A percentile compares a stretch with the other conserved stretches of the same genome.
Conservation (phyloP, 2,797 vertebrate species). For the Darevskia mixta region DNA sequence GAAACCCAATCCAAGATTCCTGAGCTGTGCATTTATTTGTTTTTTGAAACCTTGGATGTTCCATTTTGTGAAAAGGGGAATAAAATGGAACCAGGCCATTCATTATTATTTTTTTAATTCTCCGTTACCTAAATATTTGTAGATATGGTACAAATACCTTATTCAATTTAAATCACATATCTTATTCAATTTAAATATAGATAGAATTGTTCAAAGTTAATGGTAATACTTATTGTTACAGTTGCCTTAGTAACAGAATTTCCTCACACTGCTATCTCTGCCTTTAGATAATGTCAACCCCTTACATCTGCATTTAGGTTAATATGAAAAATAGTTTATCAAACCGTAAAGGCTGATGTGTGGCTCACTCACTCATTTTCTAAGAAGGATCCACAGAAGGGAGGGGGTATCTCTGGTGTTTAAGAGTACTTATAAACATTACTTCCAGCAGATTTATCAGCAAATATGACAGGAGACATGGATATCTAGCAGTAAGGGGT, state of each 20-base stretch:
- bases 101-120: not conserved
- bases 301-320: not conserved
- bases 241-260: conserved; percentile 40
- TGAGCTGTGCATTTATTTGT: too few relatives aligned
- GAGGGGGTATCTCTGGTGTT: not conserved
- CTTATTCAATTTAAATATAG: conserved; percentile 22
- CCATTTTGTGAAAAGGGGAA: not conserved
- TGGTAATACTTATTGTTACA: not conserved
- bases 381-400: not conserved
- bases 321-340: not conserved
- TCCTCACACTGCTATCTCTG: not conserved
- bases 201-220: not conserved
- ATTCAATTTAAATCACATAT: not conserved
- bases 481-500: not conserved
- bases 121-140: not conserved
- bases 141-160: not conserved
- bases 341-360: not conserved
- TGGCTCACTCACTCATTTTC: not conserved
- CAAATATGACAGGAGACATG: not conserved
- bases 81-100: not conserved
- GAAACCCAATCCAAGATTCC: not conserved
- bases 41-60: not conserved
- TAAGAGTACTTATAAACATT: not conserved
- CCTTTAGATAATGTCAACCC: not conserved
- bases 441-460: not conserved